Evolutionary conservation across 2,797 vertebrate genomes (phyloP).

Genomic region (Cacajao melanocephalus): DNA sequence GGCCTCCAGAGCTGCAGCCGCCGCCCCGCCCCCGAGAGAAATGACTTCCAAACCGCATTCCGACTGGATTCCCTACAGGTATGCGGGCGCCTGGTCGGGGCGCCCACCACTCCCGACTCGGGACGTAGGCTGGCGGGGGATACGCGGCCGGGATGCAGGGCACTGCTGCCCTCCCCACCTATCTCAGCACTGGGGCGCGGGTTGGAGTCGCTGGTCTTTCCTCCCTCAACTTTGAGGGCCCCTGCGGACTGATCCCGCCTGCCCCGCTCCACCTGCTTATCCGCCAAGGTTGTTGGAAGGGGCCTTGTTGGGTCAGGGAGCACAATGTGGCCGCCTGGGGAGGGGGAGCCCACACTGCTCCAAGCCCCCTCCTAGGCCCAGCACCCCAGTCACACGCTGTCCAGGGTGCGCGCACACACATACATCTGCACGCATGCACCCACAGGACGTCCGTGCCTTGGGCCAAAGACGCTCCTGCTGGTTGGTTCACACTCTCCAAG

Average conservation of each 20-base stretch:
- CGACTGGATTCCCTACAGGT: slow-evolving; percentile 99
- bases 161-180: not conserved
- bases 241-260: not conserved
- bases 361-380: not conserved
- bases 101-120: not conserved
- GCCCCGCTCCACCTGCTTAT: not conserved
- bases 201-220: not conserved
- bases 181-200: not conserved
- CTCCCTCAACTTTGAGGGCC: slow-evolving; percentile 35
- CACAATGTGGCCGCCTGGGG: not conserved
- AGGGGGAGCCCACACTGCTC: not conserved
- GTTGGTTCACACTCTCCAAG: not conserved
- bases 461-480: not conserved
- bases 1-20: slow-evolving; percentile 71
- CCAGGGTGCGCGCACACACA: not conserved
- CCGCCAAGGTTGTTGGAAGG: not conserved
- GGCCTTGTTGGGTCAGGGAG: not conserved
- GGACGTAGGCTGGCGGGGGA: not conserved
- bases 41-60: slow-evolving; percentile 98
- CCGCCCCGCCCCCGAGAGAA: slow-evolving; percentile 81
- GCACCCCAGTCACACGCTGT: not conserved
- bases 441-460: not conserved
- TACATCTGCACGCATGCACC: not conserved
- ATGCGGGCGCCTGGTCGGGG: slow-evolving; percentile 59
- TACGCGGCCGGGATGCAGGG: not conserved